Percentiles rank a stretch among this genome's conserved stretches.
Conservation (phyloP, 2,113 vertebrate genomes). For the Oryzias javanicus region DNA sequence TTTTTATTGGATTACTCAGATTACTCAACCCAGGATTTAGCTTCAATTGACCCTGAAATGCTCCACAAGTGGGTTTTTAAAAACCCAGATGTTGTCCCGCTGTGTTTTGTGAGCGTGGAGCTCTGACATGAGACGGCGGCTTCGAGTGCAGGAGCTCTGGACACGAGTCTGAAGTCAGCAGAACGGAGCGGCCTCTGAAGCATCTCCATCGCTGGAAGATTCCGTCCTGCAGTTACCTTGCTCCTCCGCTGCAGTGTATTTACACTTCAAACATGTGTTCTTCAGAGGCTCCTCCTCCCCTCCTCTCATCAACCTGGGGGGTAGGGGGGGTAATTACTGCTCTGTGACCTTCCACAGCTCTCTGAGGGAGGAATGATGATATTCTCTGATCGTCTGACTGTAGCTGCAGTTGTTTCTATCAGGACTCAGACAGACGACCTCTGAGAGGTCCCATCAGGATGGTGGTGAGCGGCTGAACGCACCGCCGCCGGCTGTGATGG, state of each 20-base stretch:
- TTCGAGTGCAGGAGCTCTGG: too few species aligned
- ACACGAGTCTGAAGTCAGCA: background rate
- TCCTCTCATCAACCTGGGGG: too few species aligned
- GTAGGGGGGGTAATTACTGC: background rate
- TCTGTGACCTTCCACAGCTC: conserved; percentile 8
- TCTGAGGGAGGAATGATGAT: background rate
- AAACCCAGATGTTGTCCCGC: too few species aligned
- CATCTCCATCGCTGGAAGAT: background rate
- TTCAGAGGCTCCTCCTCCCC: conserved; percentile 21
- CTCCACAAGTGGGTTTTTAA: too few species aligned
- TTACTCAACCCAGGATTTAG: too few species aligned
- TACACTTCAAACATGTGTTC: conserved; percentile 60
- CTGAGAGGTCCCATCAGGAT: conserved; percentile 25
- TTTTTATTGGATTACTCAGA: too few species aligned
- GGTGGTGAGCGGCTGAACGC: conserved; percentile 50
- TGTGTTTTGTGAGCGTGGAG: too few species aligned
- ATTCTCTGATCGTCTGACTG: conserved; percentile 2
- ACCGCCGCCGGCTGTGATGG: conserved; percentile 28
- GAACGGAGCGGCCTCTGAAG: conserved; percentile 13
- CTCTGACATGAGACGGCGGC: too few species aligned
- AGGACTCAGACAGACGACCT: conserved; percentile 12
- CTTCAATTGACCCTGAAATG: too few species aligned
- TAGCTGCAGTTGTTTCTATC: conserved; percentile 6
- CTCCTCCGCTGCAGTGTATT: conserved; percentile 57
- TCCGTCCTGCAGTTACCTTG: too few species aligned